phyloP scores from a whole-genome alignment of 2,888 invertebrate genomes.

The Ecdyonurus torrentis region DNA sequence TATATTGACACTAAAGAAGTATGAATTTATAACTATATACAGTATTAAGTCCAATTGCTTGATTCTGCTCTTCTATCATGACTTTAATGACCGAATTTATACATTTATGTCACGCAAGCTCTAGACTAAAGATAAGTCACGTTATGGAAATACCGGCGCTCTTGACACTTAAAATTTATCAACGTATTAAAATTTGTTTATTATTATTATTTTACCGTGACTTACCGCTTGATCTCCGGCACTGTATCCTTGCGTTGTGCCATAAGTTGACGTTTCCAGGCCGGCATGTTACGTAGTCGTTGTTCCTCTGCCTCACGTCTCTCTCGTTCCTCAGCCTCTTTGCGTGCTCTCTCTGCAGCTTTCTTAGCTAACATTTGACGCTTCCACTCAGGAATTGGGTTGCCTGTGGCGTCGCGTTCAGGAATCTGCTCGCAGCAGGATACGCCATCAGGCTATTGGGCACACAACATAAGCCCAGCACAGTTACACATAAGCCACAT shows the following conservation, averaged over 20 bases:
- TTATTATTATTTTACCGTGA: too few species aligned
- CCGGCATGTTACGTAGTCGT: conserved; percentile 71
- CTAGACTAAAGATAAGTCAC: too few species aligned
- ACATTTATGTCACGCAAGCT: too few species aligned
- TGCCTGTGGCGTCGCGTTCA: conserved; percentile 73
- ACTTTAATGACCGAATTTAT: too few species aligned
- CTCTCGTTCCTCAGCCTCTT: conserved; percentile 75
- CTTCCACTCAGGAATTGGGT: conserved; percentile 87
- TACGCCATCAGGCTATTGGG: neutral
- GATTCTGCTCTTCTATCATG: too few species aligned
- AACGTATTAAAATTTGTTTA: too few species aligned
- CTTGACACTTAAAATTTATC: too few species aligned
- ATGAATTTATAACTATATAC: too few species aligned
- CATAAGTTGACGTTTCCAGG: conserved; percentile 84
- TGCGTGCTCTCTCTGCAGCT: conserved; percentile 82
- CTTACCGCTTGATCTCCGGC: conserved; percentile 58
- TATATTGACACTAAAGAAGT: too few species aligned
- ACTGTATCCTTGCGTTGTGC: conserved; percentile 51
- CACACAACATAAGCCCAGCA: neutral
- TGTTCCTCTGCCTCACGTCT: conserved; percentile 70
- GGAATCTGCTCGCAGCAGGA: conserved; percentile 47
- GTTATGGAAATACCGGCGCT: too few species aligned
- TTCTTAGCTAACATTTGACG: conserved; percentile 88
- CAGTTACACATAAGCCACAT: neutral
- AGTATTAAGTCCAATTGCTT: too few species aligned